Conservation (phyloP, 2,113 vertebrate genomes). For the Phainopepla nitens region DNA sequence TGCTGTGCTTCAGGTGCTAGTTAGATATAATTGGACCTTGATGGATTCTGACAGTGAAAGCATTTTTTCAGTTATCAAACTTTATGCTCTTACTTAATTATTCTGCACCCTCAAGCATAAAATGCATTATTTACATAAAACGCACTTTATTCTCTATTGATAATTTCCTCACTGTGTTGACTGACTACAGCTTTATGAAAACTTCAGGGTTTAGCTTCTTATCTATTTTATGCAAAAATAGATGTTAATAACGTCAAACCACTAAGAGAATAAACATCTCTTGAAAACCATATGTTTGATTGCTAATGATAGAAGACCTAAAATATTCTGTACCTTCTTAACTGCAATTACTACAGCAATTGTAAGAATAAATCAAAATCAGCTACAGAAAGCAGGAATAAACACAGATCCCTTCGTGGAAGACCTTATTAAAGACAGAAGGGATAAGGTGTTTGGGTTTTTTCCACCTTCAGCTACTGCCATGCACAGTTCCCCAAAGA, state of each 20-base stretch:
- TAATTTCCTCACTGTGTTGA: neutral
- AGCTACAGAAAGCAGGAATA: neutral
- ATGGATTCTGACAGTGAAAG: neutral
- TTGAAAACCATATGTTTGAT: neutral
- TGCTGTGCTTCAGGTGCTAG: neutral
- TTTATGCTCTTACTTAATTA: conserved; percentile 19
- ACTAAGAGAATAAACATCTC: neutral
- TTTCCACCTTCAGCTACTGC: neutral
- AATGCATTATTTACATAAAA: conserved; percentile 19
- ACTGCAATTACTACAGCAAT: neutral
- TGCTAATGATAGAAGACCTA: neutral
- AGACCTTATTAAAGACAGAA: neutral
- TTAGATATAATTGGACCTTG: neutral
- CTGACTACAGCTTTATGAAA: neutral
- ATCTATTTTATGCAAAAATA: neutral
- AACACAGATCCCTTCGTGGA: neutral
- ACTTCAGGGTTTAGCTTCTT: neutral
- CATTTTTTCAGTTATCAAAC: neutral
- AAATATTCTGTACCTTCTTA: neutral
- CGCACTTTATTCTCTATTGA: neutral
- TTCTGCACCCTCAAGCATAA: conserved; percentile 5
- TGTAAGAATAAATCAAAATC: neutral
- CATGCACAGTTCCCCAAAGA: neutral
- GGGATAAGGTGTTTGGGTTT: neutral
- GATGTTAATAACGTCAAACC: neutral